phyloP scores from a whole-genome alignment of 2,888 invertebrate genomes.

The Leptarthrus brevirostris region DNA sequence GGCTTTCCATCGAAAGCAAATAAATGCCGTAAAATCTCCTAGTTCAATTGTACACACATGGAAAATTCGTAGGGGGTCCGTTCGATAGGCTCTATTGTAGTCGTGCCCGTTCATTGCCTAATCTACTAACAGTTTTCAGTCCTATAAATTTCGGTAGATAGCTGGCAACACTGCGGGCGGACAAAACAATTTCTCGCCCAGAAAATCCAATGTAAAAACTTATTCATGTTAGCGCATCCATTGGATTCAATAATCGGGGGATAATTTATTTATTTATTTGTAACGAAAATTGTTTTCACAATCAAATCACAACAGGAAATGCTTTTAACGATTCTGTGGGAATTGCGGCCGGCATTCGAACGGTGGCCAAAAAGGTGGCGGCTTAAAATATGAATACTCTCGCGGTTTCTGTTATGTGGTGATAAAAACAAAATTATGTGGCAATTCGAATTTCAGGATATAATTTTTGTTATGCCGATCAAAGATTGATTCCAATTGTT shows the following conservation, averaged over 20 bases:
- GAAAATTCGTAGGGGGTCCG: no score
- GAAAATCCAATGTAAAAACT: conserved; percentile 36
- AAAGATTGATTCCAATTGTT: conserved; percentile 10
- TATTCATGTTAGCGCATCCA: conserved; percentile 31
- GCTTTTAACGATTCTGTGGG: conserved; percentile 35
- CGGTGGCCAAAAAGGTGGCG: conserved; percentile 16
- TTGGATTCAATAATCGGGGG: conserved; percentile 29
- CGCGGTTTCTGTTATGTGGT: conserved; percentile 14
- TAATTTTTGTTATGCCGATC: conserved; percentile 11
- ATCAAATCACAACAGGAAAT: conserved; percentile 43
- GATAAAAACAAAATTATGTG: conserved; percentile 40
- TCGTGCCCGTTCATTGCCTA: conserved; percentile 14
- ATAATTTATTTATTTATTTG: conserved; percentile 43
- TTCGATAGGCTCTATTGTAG: background rate
- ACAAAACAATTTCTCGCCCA: conserved; percentile 25
- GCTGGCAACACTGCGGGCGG: background rate
- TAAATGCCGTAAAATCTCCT: no score
- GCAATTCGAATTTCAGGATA: conserved; percentile 19
- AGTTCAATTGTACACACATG: no score
- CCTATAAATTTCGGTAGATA: conserved; percentile 22
- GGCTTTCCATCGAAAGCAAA: no score
- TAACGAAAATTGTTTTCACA: conserved; percentile 37
- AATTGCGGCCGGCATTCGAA: background rate
- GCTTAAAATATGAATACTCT: conserved; percentile 28
- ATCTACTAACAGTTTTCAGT: conserved; percentile 29